These are phyloP conservation scores for Butorides virescens DNA, from an alignment of 2,113 vertebrate species.

Conservation along the genomic window DNA sequence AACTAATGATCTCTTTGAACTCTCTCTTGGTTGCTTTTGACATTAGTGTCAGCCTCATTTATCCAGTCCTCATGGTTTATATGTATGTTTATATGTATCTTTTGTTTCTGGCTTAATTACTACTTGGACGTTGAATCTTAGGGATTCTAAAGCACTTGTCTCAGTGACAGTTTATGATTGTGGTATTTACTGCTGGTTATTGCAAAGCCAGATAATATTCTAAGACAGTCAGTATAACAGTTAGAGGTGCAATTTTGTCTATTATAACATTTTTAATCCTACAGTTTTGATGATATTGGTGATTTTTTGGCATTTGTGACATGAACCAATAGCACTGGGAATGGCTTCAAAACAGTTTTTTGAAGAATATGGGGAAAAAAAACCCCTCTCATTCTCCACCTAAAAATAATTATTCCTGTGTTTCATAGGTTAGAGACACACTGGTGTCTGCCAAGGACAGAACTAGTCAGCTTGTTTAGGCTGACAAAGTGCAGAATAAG, in stretches of 20 bases:
- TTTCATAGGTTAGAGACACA: neutral
- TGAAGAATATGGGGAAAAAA: neutral
- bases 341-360: neutral
- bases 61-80: neutral
- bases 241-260: neutral
- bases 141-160: neutral
- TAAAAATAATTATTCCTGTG: neutral
- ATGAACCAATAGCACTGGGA: neutral
- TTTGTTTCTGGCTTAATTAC: neutral
- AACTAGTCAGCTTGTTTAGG: neutral
- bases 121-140: neutral
- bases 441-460: neutral
- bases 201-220: neutral
- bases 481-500: neutral
- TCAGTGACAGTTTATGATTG: neutral
- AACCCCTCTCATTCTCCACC: neutral
- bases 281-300: neutral
- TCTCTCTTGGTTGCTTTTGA: neutral
- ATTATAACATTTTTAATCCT: neutral
- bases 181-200: neutral
- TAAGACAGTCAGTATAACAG: neutral
- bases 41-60: neutral
- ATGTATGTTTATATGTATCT: neutral
- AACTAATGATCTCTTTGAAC: neutral
- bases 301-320: neutral